Evolutionary conservation across 2,888 invertebrate species (phyloP).

Genomic region (Drosophila picticornis): DNA sequence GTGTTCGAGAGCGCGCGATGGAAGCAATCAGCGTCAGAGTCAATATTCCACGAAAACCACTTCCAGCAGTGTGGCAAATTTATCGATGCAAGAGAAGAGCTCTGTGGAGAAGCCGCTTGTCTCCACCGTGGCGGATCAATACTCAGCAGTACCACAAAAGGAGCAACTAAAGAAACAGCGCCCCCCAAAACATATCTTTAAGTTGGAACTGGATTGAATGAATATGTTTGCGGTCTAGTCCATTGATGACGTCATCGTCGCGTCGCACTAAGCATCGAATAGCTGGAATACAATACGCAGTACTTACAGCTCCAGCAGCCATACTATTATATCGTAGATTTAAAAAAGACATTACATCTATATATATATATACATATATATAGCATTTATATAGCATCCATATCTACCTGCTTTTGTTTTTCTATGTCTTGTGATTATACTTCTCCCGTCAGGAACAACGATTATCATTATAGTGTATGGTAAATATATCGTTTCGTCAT

Average conservation of each 20-base stretch:
- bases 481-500: not conserved
- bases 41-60: slow-evolving; percentile 84
- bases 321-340: slow-evolving; percentile 58
- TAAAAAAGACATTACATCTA: slow-evolving; percentile 65
- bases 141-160: slow-evolving; percentile 4
- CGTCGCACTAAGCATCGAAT: slow-evolving; percentile 65
- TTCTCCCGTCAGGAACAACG: not conserved
- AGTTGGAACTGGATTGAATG: not conserved
- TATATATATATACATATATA: slow-evolving; percentile 1
- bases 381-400: slow-evolving; percentile 18
- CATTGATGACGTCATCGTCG: slow-evolving; percentile 44
- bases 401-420: slow-evolving; percentile 18
- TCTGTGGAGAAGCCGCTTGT: slow-evolving; percentile 80
- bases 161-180: slow-evolving; percentile 49
- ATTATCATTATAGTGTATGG: not conserved
- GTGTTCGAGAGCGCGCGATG: slow-evolving; percentile 79
- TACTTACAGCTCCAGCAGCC: slow-evolving; percentile 41
- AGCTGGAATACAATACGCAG: slow-evolving; percentile 28
- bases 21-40: slow-evolving; percentile 83
- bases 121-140: slow-evolving; percentile 27
- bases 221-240: slow-evolving; percentile 36
- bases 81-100: slow-evolving; percentile 71
- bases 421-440: slow-evolving; percentile 16
- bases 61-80: slow-evolving; percentile 82
- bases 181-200: slow-evolving; percentile 60